Evolutionary conservation across 2,888 invertebrate species (phyloP), one percentile per base, ranked within the genome.

Genomic region (Priocnemis perturbator): DNA sequence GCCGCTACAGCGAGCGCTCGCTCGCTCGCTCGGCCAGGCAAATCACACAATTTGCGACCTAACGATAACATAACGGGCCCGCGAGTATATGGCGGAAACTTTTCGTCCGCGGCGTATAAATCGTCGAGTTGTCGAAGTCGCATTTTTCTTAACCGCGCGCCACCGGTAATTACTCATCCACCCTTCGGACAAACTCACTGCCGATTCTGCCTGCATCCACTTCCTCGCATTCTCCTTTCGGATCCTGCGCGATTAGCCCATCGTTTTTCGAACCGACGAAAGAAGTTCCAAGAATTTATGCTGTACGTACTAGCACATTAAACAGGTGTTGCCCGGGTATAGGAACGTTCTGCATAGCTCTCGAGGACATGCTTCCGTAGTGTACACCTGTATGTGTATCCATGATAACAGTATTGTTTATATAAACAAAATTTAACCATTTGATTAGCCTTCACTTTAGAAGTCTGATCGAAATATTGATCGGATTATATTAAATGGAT

Each of bases 41-140:
- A 84, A 85, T 85, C 81, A 79, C 74, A 79, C 83, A 81, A 84
- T 85, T 82, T 82, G 79, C 71, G 75, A 80, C 77, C 74, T 79
- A 83, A 83, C 84, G 82, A 84, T 83, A 83, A 82, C 80, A 69
- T 67, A 71, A 67, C 67, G 69, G 63, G 63, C 45, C 57, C 50
- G 56, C 58, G 53, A 72, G 66, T 72, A 69, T 57, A 62, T 60
- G 57, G 47, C 56, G 47, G 65, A 62, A 62, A 74, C 64, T 65
- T 74, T 73, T 60, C 19, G 44, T 48, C 58, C 11, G 65, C 64
- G 64, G 77, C 26, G 64, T 81, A 83, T 78, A 84, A 83, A 85
- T 85, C 74, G 74, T 65, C 63, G 66, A 74, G 71, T 73, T 73
- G 75, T 66, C 76, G 71, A 71, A 85, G 78, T 81, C 81, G 74